Percentiles rank a stretch among this genome's conserved stretches.
Conservation (phyloP, 2,797 vertebrate species). For the Acropternis orthonyx region DNA sequence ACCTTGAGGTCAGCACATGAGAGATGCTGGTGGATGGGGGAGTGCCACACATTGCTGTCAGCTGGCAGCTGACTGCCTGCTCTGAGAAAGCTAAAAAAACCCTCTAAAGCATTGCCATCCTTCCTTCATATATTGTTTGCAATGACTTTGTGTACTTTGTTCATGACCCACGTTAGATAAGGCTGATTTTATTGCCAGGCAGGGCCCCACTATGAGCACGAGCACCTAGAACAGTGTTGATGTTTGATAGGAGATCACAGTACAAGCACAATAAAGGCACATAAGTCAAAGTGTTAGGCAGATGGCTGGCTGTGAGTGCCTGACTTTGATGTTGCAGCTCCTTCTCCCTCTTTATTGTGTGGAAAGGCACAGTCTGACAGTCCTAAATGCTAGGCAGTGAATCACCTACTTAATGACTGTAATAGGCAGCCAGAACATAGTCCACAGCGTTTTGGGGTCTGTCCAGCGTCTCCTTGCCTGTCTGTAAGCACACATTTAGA, state of each 20-base stretch:
- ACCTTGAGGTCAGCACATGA: not conserved
- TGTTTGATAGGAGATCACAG: not conserved
- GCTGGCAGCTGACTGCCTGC: not conserved
- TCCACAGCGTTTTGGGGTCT: slow-evolving; percentile 45
- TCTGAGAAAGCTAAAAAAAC: not conserved
- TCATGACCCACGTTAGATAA: not conserved
- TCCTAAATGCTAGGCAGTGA: slow-evolving; percentile 49
- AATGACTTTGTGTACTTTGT: not conserved
- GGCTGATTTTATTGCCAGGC: not conserved
- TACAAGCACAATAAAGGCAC: not conserved
- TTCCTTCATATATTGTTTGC: not conserved
- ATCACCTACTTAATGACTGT: slow-evolving; percentile 55
- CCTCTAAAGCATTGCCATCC: not conserved
- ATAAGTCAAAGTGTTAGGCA: slow-evolving; percentile 11
- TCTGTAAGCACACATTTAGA: slow-evolving; percentile 6
- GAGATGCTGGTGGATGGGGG: not conserved
- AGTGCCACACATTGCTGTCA: not conserved
- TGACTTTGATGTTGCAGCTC: slow-evolving; percentile 49
- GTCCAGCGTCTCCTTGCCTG: slow-evolving; percentile 14
- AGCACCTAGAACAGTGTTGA: not conserved
- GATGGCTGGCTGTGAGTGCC: not conserved
- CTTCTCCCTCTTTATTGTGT: slow-evolving; percentile 14
- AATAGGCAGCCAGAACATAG: slow-evolving; percentile 51
- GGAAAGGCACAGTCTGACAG: slow-evolving; percentile 18
- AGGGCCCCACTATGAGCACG: not conserved